Conservation (phyloP, 2,888 invertebrate genomes). For the Lobophora halterata region DNA sequence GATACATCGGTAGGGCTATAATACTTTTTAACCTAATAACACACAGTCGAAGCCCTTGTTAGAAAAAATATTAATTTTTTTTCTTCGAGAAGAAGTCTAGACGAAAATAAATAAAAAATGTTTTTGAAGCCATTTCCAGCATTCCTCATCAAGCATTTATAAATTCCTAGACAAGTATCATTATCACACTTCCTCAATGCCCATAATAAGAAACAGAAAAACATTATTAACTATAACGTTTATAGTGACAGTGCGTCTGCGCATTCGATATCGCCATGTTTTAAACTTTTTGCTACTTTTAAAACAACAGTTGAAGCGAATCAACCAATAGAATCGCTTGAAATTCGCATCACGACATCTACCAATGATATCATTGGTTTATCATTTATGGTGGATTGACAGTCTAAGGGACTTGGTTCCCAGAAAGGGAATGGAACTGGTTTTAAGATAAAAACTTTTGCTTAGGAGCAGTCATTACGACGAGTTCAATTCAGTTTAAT, state of each 20-base stretch:
- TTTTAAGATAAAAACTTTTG: conserved; percentile 47
- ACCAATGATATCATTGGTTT: too few relatives aligned
- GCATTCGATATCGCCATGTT: conserved; percentile 10
- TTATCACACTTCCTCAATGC: conserved; percentile 20
- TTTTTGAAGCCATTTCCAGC: conserved; percentile 2
- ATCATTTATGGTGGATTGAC: too few relatives aligned
- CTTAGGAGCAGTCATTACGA: conserved; percentile 32
- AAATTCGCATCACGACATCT: too few relatives aligned
- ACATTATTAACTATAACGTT: conserved; percentile 12
- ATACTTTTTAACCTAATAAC: too few relatives aligned
- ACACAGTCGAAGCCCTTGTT: too few relatives aligned
- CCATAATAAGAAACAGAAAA: conserved; percentile 17
- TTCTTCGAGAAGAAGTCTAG: too few relatives aligned
- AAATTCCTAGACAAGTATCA: conserved; percentile 13
- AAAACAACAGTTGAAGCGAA: too few relatives aligned
- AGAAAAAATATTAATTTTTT: too few relatives aligned
- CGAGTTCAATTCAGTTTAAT: conserved; percentile 29
- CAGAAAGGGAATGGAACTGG: conserved; percentile 44
- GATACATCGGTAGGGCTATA: too few relatives aligned
- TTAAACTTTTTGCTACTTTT: conserved; percentile 32
- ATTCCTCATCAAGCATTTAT: conserved; percentile 2
- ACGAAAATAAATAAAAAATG: too few relatives aligned
- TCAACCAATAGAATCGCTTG: too few relatives aligned
- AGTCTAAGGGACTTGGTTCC: conserved; percentile 42
- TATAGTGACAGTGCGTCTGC: conserved; percentile 13